Evolutionary conservation across 92 coral and sea anemone species (phyloP).

Genomic region (Palythoa heliodiscus): DNA sequence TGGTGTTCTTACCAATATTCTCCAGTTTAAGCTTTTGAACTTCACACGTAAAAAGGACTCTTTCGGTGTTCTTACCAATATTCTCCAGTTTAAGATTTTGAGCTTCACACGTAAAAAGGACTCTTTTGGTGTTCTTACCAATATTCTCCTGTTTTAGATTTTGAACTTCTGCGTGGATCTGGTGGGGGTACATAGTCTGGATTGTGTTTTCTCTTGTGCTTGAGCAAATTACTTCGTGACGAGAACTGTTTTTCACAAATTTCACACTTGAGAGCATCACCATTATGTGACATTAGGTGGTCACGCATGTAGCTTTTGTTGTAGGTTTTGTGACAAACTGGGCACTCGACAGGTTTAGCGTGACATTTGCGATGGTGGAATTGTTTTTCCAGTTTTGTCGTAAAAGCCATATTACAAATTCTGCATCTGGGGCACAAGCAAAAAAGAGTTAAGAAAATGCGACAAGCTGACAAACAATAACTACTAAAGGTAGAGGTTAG

Average conservation of each 20-base stretch:
- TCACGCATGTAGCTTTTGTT: constrained; percentile 59
- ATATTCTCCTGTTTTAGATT: background rate
- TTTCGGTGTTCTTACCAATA: background rate
- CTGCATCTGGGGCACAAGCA: constrained; percentile 50
- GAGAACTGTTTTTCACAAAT: constrained; percentile 78
- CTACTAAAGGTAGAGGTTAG: no score
- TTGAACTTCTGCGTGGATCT: constrained; percentile 13
- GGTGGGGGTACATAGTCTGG: constrained; percentile 68
- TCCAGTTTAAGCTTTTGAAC: background rate
- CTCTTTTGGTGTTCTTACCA: background rate
- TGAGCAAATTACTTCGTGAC: constrained; percentile 75
- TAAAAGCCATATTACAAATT: constrained; percentile 60
- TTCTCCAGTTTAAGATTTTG: background rate
- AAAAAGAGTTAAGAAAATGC: background rate
- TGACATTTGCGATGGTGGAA: constrained; percentile 59
- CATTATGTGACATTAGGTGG: constrained; percentile 62
- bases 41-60: background rate
- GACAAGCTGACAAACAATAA: no score
- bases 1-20: background rate
- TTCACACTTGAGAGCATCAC: constrained; percentile 72
- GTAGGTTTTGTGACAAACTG: constrained; percentile 68
- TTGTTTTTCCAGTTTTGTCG: constrained; percentile 46
- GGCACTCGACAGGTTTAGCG: constrained; percentile 53
- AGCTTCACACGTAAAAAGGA: no score
- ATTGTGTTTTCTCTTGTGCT: constrained; percentile 74